phyloP scores from a whole-genome alignment of 2,113 vertebrate species.

The Mormoops blainvillei region DNA sequence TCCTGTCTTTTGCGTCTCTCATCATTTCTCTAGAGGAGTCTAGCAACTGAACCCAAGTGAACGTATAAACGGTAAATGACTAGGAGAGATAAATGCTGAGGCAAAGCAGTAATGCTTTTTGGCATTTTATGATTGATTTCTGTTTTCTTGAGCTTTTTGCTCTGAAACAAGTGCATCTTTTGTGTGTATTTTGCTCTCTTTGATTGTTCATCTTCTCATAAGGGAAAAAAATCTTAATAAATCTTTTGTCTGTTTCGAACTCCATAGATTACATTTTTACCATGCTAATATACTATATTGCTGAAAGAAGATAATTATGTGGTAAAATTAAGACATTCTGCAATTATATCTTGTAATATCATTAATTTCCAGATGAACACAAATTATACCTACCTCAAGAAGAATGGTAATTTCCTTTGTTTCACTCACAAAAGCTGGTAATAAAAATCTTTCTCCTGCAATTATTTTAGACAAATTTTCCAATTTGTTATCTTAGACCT shows the following conservation, averaged over 20 bases:
- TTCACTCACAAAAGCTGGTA: constrained; percentile 67
- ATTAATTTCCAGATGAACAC: constrained; percentile 73
- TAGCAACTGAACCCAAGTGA: neutral
- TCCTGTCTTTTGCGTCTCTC: neutral
- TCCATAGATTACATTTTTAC: constrained; percentile 59
- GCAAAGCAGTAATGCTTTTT: neutral
- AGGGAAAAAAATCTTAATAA: constrained; percentile 50
- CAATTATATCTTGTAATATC: constrained; percentile 66
- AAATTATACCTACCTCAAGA: constrained; percentile 67
- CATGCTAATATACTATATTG: constrained; percentile 41
- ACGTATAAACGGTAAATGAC: neutral
- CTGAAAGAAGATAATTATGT: constrained; percentile 64
- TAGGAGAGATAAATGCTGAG: neutral
- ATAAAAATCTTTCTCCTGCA: constrained; percentile 65
- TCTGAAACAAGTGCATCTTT: neutral
- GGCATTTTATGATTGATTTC: neutral
- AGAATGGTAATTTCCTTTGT: constrained; percentile 72
- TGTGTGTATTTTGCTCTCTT: neutral
- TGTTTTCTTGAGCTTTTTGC: neutral
- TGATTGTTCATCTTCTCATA: constrained; percentile 32
- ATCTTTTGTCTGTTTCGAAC: constrained; percentile 56
- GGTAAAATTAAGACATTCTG: constrained; percentile 69
- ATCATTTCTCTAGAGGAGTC: neutral
- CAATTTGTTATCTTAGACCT: constrained; percentile 66
- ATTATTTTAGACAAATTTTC: constrained; percentile 71